Conservation (phyloP, 1,140 invertebrate genomes). For the Psix sp. region DNA sequence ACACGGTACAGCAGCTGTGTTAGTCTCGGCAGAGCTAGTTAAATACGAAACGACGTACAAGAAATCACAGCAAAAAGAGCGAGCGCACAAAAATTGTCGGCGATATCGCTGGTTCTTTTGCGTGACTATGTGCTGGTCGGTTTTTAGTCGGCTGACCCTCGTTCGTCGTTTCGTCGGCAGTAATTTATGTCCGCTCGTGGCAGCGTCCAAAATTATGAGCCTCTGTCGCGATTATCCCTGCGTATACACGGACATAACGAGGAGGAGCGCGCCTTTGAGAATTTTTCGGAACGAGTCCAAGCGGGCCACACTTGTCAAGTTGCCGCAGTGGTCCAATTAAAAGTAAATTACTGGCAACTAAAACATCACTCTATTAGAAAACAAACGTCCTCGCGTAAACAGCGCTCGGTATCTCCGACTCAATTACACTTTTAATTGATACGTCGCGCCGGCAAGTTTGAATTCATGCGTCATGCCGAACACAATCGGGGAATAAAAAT, state of each 20-base stretch:
- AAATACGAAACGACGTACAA: constrained; percentile 58
- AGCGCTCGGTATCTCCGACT: constrained; percentile 1
- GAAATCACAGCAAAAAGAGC: constrained; percentile 51
- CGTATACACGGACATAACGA: constrained; percentile 54
- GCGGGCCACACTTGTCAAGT: constrained; percentile 42
- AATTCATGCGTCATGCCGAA: too few relatives aligned
- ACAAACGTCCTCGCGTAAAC: not conserved
- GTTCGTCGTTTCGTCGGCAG: constrained; percentile 46
- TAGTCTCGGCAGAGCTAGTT: constrained; percentile 46
- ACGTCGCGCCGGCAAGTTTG: not conserved
- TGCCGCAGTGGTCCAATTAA: constrained; percentile 58
- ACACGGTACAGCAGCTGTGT: constrained; percentile 58
- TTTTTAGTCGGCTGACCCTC: constrained; percentile 33
- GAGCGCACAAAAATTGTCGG: constrained; percentile 44
- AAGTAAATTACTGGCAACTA: constrained; percentile 52
- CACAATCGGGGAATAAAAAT: too few relatives aligned
- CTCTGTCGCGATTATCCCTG: constrained; percentile 56
- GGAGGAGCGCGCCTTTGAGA: constrained; percentile 46
- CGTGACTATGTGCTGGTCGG: constrained; percentile 2
- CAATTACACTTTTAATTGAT: constrained; percentile 11
- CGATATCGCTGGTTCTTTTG: constrained; percentile 12
- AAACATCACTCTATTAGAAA: constrained; percentile 29
- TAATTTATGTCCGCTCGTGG: constrained; percentile 59
- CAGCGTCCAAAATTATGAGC: constrained; percentile 57
- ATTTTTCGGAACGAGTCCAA: constrained; percentile 50